Percentiles rank a stretch among this genome's conserved stretches.
phyloP scores from a whole-genome alignment of 2,113 vertebrate genomes.

The Corapipo altera region DNA sequence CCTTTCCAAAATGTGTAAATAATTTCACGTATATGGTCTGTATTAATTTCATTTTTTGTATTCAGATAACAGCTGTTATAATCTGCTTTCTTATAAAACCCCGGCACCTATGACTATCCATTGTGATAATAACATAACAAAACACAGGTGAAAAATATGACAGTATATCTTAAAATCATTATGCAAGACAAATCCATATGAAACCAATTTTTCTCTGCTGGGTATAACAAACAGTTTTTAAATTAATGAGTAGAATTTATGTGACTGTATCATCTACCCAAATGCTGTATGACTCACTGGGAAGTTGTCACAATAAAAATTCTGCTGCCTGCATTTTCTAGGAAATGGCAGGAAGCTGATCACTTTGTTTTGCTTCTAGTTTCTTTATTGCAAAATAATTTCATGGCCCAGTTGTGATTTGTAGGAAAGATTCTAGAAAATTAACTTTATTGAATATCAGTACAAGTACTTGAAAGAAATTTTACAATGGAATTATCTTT shows the following conservation, averaged over 20 bases:
- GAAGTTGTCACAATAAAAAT: not conserved
- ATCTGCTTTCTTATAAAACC: rapidly evolving
- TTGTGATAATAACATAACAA: not conserved
- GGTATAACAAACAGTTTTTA: not conserved
- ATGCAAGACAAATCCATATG: not conserved
- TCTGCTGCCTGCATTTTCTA: not conserved
- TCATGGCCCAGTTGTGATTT: not conserved
- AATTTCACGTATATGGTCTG: not conserved
- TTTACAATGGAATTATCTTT: not conserved
- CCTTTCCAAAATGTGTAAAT: not conserved
- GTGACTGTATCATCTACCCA: not conserved
- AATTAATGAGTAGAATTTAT: not conserved
- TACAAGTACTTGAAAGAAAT: not conserved
- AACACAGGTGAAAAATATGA: not conserved
- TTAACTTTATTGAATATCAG: not conserved
- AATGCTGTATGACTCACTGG: not conserved
- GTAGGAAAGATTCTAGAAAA: not conserved
- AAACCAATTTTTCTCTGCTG: not conserved
- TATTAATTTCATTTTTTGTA: not conserved
- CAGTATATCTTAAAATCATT: not conserved
- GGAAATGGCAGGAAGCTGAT: not conserved
- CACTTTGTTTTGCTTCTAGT: not conserved
- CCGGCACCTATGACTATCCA: not conserved
- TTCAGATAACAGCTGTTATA: not conserved
- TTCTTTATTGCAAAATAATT: not conserved